Evolutionary conservation across 1,140 invertebrate genomes (phyloP).

Genomic region (Drosophila sucinea): DNA sequence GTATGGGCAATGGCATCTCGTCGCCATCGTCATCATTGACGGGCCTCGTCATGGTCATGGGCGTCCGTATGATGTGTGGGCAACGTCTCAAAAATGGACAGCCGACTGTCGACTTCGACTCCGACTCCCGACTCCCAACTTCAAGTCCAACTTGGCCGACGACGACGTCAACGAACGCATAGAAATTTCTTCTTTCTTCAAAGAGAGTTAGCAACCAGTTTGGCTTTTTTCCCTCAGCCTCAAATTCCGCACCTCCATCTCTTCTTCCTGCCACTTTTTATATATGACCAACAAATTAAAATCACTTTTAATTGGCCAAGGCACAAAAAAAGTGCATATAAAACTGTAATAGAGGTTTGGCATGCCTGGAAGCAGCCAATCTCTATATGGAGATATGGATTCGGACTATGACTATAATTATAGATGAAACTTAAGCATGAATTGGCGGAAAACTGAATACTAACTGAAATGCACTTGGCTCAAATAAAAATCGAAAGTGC

Average conservation of each 20-base stretch:
- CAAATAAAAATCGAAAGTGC: conserved; percentile 70
- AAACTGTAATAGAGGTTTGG: conserved; percentile 24
- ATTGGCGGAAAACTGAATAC: conserved; percentile 51
- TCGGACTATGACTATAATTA: conserved; percentile 31
- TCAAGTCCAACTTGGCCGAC: background rate
- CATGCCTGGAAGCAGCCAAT: conserved; percentile 4
- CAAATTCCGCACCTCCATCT: background rate
- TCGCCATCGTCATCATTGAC: conserved; percentile 31
- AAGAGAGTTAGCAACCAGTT: conserved; percentile 63
- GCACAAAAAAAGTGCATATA: conserved; percentile 25
- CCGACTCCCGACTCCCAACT: background rate
- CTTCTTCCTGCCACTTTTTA: background rate
- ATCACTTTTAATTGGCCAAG: conserved; percentile 55
- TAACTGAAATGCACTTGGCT: conserved; percentile 21
- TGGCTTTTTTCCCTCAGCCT: conserved; percentile 12
- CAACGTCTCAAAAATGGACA: conserved; percentile 55
- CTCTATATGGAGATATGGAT: background rate
- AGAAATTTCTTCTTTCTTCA: conserved; percentile 73
- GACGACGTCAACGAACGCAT: conserved; percentile 67
- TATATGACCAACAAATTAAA: conserved; percentile 50
- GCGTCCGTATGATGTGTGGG: conserved; percentile 76
- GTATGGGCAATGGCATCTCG: conserved; percentile 55
- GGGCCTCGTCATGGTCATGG: conserved; percentile 71
- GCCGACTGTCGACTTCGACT: conserved; percentile 1
- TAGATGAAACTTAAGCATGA: conserved; percentile 42